These are phyloP conservation scores for Manis javanica DNA, from an alignment of 2,797 vertebrate species.

Conservation along the genomic window DNA sequence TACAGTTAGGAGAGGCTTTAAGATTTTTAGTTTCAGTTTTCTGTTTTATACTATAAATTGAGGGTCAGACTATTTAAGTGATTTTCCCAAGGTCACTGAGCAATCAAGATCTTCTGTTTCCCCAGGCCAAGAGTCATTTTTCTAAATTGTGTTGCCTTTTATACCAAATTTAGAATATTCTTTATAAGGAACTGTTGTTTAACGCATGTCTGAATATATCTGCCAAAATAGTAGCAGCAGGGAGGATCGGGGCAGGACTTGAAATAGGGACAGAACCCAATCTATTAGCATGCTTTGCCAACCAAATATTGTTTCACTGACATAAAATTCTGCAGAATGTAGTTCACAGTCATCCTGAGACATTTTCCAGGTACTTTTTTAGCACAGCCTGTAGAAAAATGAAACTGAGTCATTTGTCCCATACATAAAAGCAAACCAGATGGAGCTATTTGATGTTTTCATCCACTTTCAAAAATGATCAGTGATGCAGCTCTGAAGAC, in stretches of 20 bases:
- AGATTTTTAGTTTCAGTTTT: not conserved
- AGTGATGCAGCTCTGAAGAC: not conserved
- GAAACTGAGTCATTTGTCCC: constrained; percentile 41
- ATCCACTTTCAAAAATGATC: constrained; percentile 37
- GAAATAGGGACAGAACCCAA: not conserved
- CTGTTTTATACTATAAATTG: not conserved
- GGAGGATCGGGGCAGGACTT: not conserved
- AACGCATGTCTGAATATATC: not conserved
- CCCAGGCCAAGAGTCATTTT: not conserved
- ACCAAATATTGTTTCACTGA: not conserved
- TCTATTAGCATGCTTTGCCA: not conserved
- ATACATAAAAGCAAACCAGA: constrained; percentile 9
- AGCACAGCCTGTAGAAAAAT: constrained; percentile 9
- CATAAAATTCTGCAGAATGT: not conserved
- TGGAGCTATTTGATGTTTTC: constrained; percentile 42
- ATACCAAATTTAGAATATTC: not conserved
- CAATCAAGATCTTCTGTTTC: not conserved
- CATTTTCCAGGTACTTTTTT: not conserved
- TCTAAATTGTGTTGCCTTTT: not conserved
- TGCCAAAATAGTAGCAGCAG: not conserved
- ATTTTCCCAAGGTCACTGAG: not conserved
- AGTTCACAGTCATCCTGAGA: constrained; percentile 7
- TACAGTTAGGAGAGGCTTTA: not conserved
- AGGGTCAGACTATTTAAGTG: not conserved
- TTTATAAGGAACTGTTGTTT: not conserved